Evolutionary conservation across 1,140 invertebrate species (phyloP), one percentile per base, ranked within the genome.

Genomic region (Teleopsis dalmanni): DNA sequence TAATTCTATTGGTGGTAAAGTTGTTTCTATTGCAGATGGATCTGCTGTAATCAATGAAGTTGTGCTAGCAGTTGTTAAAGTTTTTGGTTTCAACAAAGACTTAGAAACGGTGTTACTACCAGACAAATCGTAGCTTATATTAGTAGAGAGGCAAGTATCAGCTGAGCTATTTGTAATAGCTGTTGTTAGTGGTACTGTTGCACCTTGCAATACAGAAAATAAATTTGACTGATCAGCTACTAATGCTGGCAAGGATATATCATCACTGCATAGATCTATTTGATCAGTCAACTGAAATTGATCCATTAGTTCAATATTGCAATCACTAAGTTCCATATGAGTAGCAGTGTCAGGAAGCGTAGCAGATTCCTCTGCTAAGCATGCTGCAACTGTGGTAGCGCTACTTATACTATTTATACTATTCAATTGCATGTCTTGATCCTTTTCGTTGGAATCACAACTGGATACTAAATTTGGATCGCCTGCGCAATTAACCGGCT

Each of bases 291-390:
- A 47, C 40, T 67, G 60, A 40, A 57, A 67, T 26, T 67, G 59
- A 49, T 67, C 64, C 64, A 67, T 67, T 5, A 67, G 46, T 23
- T 67, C 64, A 34, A 67, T 67, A 27, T 67, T 68, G 51, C 64
- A 67, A 31, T 67, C 64, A 25, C 34, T 48, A 11, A 51, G 34
- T 31, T 63, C 60, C 4, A 66, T 31, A 38, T 55, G 59, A 11
- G 50, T 41, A 19, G 41, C 27, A 16, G 18, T 18, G 34, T 40
- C 9, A 41, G 18, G 9, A 18, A 9, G 4, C 13, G 41, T 13
- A 10, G 10, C 8, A 4, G 9, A 5, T 11, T 36, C 36, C 7
- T 18, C 29, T 10, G 16, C 0, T 11, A 35, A n/a, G 11, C 14
- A 13, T 2, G 46, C 23, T 2, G 14, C 14, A 10, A 35, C 21